These are phyloP conservation scores for Drosophila pseudotalamancana DNA, from an alignment of 2,888 invertebrate genomes.

Conservation along the genomic window DNA sequence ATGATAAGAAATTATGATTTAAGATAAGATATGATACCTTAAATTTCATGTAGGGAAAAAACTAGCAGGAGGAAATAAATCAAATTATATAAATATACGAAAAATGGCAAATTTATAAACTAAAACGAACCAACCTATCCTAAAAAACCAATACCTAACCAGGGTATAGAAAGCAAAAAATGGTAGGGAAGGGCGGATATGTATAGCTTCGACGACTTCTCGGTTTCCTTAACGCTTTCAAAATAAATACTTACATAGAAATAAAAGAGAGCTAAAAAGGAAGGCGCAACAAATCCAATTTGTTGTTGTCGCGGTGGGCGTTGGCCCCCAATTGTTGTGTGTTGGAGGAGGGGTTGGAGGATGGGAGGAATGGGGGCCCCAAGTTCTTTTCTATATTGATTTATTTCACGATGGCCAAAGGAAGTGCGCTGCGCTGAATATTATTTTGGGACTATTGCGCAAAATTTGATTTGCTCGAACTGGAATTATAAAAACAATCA, in stretches of 20 bases:
- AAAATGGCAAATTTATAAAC: too few species aligned
- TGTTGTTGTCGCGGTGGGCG: conserved; percentile 48
- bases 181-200: conserved; percentile 1
- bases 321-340: conserved; percentile 1
- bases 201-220: conserved; percentile 44
- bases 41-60: too few species aligned
- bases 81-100: too few species aligned
- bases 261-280: conserved; percentile 29
- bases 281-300: conserved; percentile 65
- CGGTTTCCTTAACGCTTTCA: conserved; percentile 66
- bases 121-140: background rate
- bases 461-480: conserved; percentile 41
- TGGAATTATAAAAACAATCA: conserved; percentile 62
- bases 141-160: too few species aligned
- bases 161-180: background rate
- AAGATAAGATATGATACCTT: too few species aligned
- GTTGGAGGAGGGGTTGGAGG: background rate
- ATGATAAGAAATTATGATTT: too few species aligned
- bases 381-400: conserved; percentile 47
- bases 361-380: background rate
- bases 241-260: conserved; percentile 58
- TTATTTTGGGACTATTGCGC: conserved; percentile 66
- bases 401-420: conserved; percentile 46
- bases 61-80: too few species aligned
- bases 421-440: conserved; percentile 51